Percentiles rank a stretch among this genome's conserved stretches.
Conservation (phyloP, 2,888 invertebrate genomes). For the Andrena haemorrhoa region DNA sequence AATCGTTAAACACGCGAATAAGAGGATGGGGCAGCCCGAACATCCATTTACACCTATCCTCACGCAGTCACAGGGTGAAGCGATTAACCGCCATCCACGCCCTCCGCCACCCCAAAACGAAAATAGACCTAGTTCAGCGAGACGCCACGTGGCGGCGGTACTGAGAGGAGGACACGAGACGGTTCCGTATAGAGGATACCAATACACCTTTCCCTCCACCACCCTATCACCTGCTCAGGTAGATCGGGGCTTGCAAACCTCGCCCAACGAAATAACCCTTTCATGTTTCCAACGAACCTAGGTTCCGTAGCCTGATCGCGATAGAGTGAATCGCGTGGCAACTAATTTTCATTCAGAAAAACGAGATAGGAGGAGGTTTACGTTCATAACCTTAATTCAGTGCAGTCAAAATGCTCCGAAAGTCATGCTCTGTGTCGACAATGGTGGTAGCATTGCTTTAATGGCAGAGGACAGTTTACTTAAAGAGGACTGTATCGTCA, state of each 20-base stretch:
- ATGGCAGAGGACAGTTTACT: no score
- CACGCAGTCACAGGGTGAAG: slow-evolving; percentile 26
- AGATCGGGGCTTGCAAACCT: background rate
- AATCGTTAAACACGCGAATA: slow-evolving; percentile 21
- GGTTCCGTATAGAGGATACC: background rate
- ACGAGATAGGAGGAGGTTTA: no score
- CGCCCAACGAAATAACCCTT: background rate
- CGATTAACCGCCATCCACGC: slow-evolving; percentile 48
- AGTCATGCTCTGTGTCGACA: background rate
- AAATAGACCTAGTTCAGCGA: slow-evolving; percentile 35
- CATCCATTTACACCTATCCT: slow-evolving; percentile 37
- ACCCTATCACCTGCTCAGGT: background rate
- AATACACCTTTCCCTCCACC: background rate
- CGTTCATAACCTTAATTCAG: no score
- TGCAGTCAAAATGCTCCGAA: background rate
- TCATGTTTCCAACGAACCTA: background rate
- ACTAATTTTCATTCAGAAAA: no score
- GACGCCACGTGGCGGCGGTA: slow-evolving; percentile 36
- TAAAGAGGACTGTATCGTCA: no score
- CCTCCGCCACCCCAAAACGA: slow-evolving; percentile 28
- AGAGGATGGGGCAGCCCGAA: background rate
- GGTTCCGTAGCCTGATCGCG: background rate
- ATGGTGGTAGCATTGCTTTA: no score
- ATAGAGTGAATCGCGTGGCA: no score
- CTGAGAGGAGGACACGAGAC: slow-evolving; percentile 12